phyloP scores from a whole-genome alignment of 2,113 vertebrate genomes.

The Cyprinus carpio region DNA sequence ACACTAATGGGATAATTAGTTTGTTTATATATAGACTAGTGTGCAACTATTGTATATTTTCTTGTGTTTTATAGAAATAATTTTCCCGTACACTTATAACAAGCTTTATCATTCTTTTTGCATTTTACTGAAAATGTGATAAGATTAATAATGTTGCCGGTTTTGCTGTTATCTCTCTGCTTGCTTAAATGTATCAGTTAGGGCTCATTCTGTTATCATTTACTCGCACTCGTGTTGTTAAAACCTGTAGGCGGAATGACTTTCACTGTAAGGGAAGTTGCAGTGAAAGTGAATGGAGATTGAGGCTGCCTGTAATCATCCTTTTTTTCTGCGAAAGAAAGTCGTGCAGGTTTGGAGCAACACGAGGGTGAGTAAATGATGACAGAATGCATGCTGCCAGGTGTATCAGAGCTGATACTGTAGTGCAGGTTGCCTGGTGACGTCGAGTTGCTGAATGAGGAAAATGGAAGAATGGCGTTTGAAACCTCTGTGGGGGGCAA shows the following conservation, averaged over 20 bases:
- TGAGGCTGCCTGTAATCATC: background rate
- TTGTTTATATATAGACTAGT: too few relatives aligned
- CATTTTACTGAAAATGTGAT: background rate
- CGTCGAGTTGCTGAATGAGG: slow-evolving; percentile 50
- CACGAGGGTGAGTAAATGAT: background rate
- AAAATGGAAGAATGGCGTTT: slow-evolving; percentile 52
- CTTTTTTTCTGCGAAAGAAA: background rate
- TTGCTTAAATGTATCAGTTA: background rate
- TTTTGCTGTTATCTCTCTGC: background rate
- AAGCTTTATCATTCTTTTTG: background rate
- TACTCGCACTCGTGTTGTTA: too few relatives aligned
- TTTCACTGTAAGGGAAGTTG: background rate
- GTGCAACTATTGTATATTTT: background rate
- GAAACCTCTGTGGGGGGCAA: slow-evolving; percentile 63
- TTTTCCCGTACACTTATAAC: background rate
- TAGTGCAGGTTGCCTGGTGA: slow-evolving; percentile 63
- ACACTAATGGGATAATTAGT: too few relatives aligned
- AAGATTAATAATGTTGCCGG: background rate
- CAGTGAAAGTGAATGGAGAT: background rate
- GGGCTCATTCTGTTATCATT: background rate
- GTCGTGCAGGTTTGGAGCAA: background rate
- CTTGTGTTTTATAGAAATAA: background rate
- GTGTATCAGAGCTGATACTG: slow-evolving; percentile 34
- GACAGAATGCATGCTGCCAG: slow-evolving; percentile 16
- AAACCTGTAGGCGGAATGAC: background rate